Percentiles rank a stretch among this genome's conserved stretches.
phyloP scores from a whole-genome alignment of 30 jellyfish, hydroid and myxozoan genomes.

The Chrysaora quinquecirrha region DNA sequence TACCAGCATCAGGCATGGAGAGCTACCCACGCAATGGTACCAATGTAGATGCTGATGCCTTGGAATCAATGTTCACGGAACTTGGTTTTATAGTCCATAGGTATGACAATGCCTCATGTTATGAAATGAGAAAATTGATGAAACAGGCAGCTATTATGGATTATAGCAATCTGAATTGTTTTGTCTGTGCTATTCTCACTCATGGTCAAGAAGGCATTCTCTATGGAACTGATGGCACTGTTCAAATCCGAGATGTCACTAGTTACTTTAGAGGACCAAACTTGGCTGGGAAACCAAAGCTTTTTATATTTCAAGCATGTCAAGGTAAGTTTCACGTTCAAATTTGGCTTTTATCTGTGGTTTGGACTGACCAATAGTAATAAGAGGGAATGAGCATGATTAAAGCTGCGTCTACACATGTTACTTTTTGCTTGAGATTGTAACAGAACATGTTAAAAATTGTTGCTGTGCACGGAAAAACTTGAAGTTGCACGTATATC shows the following conservation, averaged over 20 bases:
- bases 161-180: conserved; percentile 50
- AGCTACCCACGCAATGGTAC: conserved; percentile 94
- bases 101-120: conserved; percentile 61
- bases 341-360: too few relatives aligned
- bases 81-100: conserved; percentile 83
- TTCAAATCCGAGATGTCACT: conserved; percentile 87
- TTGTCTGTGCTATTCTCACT: conserved; percentile 81
- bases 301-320: conserved; percentile 94
- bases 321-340: conserved; percentile 79
- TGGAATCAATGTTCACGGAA: conserved; percentile 75
- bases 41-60: conserved; percentile 88
- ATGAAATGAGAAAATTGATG: conserved; percentile 79
- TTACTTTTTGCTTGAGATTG: too few relatives aligned
- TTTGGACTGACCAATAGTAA: too few relatives aligned
- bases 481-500: too few relatives aligned
- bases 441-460: too few relatives aligned
- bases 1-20: conserved; percentile 95
- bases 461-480: too few relatives aligned
- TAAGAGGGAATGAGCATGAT: too few relatives aligned
- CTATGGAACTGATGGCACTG: conserved; percentile 96
- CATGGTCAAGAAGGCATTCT: conserved; percentile 99
- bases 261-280: conserved; percentile 81
- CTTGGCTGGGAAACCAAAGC: conserved; percentile 93
- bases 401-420: too few relatives aligned
- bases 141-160: conserved; percentile 76